Conservation (phyloP, 2,113 vertebrate genomes). For the Podarcis cretensis region DNA sequence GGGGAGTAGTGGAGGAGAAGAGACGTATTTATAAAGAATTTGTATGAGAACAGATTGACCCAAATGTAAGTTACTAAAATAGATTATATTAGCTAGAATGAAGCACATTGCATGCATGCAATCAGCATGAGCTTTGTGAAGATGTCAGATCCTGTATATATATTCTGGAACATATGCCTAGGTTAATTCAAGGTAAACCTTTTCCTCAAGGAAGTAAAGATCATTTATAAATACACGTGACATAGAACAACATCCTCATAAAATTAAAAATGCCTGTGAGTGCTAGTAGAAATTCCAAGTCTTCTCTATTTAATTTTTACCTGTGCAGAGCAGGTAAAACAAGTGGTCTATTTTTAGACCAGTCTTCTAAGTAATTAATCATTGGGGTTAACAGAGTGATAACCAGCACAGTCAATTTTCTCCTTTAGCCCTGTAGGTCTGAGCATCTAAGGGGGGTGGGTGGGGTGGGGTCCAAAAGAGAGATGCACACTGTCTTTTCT, state of each 20-base stretch:
- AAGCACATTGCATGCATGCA: constrained; percentile 52
- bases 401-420: constrained; percentile 30
- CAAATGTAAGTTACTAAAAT: constrained; percentile 70
- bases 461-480: background rate
- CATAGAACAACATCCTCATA: background rate
- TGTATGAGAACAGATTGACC: constrained; percentile 71
- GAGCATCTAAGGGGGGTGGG: background rate
- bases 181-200: constrained; percentile 33
- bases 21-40: constrained; percentile 67
- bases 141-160: constrained; percentile 55
- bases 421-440: constrained; percentile 18
- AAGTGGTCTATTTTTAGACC: constrained; percentile 51
- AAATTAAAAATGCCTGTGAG: constrained; percentile 18
- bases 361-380: constrained; percentile 54
- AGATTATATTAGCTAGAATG: constrained; percentile 59
- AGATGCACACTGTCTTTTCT: background rate
- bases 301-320: constrained; percentile 27
- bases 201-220: constrained; percentile 50
- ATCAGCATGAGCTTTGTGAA: constrained; percentile 62
- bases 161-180: constrained; percentile 41
- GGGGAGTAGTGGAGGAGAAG: background rate
- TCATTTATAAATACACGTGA: constrained; percentile 23
- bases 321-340: constrained; percentile 23
- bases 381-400: constrained; percentile 43
- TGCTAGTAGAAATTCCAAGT: background rate